Evolutionary conservation across 2,113 vertebrate genomes (phyloP), one percentile per base, ranked within the genome.

Genomic region (Trematomus loennbergii): DNA sequence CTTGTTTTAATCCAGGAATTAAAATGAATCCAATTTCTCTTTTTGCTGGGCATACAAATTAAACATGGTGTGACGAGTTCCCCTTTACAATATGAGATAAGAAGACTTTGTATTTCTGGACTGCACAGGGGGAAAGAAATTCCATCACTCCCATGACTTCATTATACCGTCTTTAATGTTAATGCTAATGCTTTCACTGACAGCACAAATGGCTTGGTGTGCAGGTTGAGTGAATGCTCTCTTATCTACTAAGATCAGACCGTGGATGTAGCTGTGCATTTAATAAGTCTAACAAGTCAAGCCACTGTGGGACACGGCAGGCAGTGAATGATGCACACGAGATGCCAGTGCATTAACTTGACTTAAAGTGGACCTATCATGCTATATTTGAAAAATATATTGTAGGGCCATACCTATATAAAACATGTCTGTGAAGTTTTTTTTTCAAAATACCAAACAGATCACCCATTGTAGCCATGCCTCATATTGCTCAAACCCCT

Each of bases 221-320:
- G 67, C 68, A 69, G 53, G 43, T 29, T 62, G 52, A 60, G 74
- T 36, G 15, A 54, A n/a, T 59, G 75, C 40, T 20, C 69, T 66
- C 45, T 64, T 70, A 61, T 59, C 60, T 78, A 70, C 65, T 90
- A 73, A 61, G 48, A 61, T 82, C 76, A 45, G 10, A 12, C 46
- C 52, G 69, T 9, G 48, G 68, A 3, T 89, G 68, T 13, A 88
- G 63, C 82, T 78, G 83, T 73, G 74, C 65, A 65, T 81, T 77
- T 84, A 84, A 87, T 86, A 84, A 75, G 53, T 43, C 88, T 81
- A 79, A 87, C 62, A 67, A 89, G 79, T 90, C 88, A 55, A 55
- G 58, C 16, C 20, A 4, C 73, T 36, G 10, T 60, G 70, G 75
- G 83, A 87, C 88, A 83, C 87, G 88, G 74, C 50, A 4, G 65